Evolutionary conservation across 2,113 vertebrate genomes (phyloP).

Genomic region (Tachysurus fulvidraco): DNA sequence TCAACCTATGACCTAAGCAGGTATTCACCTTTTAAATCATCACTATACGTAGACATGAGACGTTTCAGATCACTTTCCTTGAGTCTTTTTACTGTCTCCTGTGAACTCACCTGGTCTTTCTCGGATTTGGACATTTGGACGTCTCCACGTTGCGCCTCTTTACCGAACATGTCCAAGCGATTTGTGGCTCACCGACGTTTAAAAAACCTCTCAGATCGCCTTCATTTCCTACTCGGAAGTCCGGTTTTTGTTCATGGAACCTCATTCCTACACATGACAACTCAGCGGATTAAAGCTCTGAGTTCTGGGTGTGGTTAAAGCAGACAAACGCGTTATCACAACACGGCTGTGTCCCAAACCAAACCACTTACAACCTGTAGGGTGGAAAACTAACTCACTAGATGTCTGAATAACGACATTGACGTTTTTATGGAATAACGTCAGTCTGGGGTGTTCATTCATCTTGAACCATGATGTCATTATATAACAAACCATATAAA

Average conservation of each 20-base stretch:
- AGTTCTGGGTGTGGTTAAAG: slow-evolving; percentile 24
- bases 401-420: not conserved
- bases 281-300: not conserved
- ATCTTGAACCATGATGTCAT: not conserved
- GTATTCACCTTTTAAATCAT: too few relatives aligned
- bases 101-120: slow-evolving; percentile 67
- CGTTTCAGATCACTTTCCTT: not conserved
- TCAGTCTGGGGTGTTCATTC: not conserved
- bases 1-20: not conserved
- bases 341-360: slow-evolving; percentile 6
- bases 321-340: too few relatives aligned
- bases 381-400: not conserved
- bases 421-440: not conserved
- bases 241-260: not conserved
- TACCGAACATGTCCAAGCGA: slow-evolving; percentile 55
- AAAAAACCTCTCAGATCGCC: not conserved
- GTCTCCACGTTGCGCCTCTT: slow-evolving; percentile 42
- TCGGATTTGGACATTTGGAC: slow-evolving; percentile 52
- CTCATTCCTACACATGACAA: not conserved
- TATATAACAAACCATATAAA: not conserved
- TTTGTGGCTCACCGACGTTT: not conserved
- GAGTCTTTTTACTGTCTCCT: not conserved
- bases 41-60: too few relatives aligned
- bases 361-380: not conserved
- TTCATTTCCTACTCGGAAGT: not conserved